phyloP scores from a whole-genome alignment of 2,113 vertebrate species.

The Chamaetylas fuelleborni region DNA sequence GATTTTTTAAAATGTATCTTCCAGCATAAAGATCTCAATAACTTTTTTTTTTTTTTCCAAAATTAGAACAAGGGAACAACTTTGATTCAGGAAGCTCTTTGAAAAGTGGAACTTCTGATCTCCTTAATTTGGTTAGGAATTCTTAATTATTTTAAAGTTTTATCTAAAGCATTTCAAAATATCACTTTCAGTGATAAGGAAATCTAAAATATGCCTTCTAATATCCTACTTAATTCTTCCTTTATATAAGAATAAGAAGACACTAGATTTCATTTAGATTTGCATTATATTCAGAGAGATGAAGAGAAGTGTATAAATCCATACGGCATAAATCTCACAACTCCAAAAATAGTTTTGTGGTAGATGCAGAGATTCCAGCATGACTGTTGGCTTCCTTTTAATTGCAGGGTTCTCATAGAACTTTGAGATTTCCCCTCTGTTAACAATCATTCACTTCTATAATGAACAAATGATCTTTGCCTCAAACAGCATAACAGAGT shows the following conservation, averaged over 20 bases:
- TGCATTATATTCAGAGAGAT: neutral
- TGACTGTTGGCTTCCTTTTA: neutral
- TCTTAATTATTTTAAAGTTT: neutral
- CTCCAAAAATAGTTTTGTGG: neutral
- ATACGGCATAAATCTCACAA: neutral
- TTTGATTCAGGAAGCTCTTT: neutral
- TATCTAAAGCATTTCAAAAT: neutral
- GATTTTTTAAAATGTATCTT: neutral
- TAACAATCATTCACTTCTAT: neutral
- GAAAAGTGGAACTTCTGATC: neutral
- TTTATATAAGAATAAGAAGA: neutral
- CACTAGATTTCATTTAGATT: neutral
- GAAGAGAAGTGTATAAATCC: neutral
- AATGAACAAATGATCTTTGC: neutral
- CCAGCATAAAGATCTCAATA: neutral
- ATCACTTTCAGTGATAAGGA: neutral
- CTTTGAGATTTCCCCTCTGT: neutral
- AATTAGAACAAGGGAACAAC: neutral
- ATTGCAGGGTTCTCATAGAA: neutral
- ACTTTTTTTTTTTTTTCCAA: neutral
- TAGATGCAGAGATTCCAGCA: neutral
- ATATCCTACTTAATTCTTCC: neutral
- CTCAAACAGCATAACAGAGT: neutral
- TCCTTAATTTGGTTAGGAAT: neutral
- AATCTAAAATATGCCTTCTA: neutral